Base-by-base conservation (phyloP, 1,140 invertebrate genomes). In the Pachyrhynchus sulphureomaculatus region DNA sequence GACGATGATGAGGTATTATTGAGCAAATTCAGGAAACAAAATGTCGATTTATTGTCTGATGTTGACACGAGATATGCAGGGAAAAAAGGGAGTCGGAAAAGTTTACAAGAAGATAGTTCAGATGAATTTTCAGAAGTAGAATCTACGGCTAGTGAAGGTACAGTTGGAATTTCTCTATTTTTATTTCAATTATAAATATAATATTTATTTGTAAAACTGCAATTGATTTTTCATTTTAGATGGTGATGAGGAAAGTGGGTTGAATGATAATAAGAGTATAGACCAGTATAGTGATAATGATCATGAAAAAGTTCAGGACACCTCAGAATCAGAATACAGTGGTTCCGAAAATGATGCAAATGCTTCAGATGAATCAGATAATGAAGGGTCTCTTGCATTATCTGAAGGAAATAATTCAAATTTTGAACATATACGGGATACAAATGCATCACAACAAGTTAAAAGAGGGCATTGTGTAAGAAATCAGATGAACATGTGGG, bases 401-500 rank as follows among this genome's bases (percentile, higher is more conserved):
- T 45, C 36, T 37, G 44, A 66, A 47, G 24, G 64, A 39, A 39
- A 29, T 37, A 47, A 54, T 15, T 33, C 74, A 61, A 73, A 72
- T 53, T 81, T 84, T 73, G 77, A 82, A 66, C 82, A 82, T 70
- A 78, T 86, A 5, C 79, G 81, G 53, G 75, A 80, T 32, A 75
- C 76, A 67, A 83, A 86, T 75, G 62, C 80, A 2, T 75, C 76
- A n/a, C 80, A 80, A 64, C 86, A 91, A 71, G 80, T 88, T 2
- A 84, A 88, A 68, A 93, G 92, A 79, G 66, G 63, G 24, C 77
- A 81, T n/a, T 86, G 85, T 71, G 86, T 92, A 1, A 83, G 83
- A 76, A 88, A 87, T 73, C 91, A 95, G 72, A 71, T 91, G 10
- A 79, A 82, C 57, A 70, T 94, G 0, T 95, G 91, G 90, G 93